Base-by-base conservation (phyloP, 2,888 invertebrate species). In the Athalia rosae region DNA sequence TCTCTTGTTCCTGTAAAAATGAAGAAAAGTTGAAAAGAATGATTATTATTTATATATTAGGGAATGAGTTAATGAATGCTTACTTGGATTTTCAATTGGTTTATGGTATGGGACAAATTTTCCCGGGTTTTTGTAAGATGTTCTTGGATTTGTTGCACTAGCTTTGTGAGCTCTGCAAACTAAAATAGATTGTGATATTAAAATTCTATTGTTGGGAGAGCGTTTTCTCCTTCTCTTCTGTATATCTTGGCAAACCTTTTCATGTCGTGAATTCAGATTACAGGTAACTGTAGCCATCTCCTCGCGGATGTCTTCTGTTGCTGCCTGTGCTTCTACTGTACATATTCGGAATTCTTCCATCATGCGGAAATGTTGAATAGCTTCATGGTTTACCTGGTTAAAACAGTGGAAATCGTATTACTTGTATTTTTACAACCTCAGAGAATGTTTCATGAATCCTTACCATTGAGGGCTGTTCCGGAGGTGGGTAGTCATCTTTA, bases 341-440 rank as follows among this genome's bases (percentile, higher is more conserved):
- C 88, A 89, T n/a, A 87, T 71, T 82, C 86, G 81, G 77, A 88
- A 87, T 82, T 88, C 85, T 79, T 87, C 88, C 87, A 89, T 89
- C 78, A 86, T 84, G 53, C 84, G 84, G 59, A 86, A 88, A 77
- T 88, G 88, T 43, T 85, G 84, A 76, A 77, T 11, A 9, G 28
- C n/a, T 5, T 74, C 62, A 45, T 48, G 15, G 11, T 62, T 77
- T 7, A 53, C 56, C 77, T 77, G 45, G n/a, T 43, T 71, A 11
- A 43, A 13, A 11, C 1, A 41, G 11, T 6, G 6, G 0, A 48
- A 56, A n/a, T 69, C 43, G 7, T 28, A 28, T 28, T 28, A 28
- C 28, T 28, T 28, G 28, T 28, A 28, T 28, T n/a, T 28, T 28
- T 28, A 28, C 28, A 28, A 28, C 0, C 0, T 28, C 28, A 28